Percentiles rank a stretch among this genome's conserved stretches.
Conservation (phyloP, 2,797 vertebrate genomes). For the Chromis chromis region DNA sequence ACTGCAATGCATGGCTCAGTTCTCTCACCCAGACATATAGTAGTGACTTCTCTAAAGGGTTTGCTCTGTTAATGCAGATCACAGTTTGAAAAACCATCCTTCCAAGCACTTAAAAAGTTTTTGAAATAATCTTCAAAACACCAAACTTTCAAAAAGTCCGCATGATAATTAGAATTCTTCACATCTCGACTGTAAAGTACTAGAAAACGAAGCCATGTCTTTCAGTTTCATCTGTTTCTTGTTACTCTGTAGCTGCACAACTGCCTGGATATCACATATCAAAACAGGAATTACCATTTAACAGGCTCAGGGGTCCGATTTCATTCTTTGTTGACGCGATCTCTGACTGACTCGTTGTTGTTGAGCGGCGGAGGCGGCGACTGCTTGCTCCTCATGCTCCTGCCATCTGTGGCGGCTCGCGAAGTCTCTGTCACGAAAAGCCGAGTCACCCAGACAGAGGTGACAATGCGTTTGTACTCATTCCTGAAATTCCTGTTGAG, state of each 20-base stretch:
- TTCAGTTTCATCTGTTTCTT: conserved; percentile 54
- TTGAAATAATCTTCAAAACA: not conserved
- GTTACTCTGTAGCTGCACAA: conserved; percentile 68
- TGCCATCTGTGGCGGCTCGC: conserved; percentile 78
- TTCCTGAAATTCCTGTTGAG: conserved; percentile 89
- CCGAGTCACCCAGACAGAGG: conserved; percentile 83
- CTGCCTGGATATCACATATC: conserved; percentile 56
- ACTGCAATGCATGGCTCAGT: conserved; percentile 60
- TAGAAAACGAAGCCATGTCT: conserved; percentile 55
- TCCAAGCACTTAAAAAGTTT: conserved; percentile 22
- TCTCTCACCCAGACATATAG: conserved; percentile 20
- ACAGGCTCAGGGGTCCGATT: conserved; percentile 24
- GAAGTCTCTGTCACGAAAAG: conserved; percentile 85
- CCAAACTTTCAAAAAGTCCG: conserved; percentile 7
- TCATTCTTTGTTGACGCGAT: conserved; percentile 75
- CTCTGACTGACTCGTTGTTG: conserved; percentile 81
- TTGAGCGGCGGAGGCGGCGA: conserved; percentile 80
- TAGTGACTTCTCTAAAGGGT: conserved; percentile 22
- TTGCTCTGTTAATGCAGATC: conserved; percentile 27
- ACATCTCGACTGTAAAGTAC: conserved; percentile 1
- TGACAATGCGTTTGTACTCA: conserved; percentile 88
- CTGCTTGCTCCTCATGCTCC: conserved; percentile 83
- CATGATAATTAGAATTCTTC: not conserved
- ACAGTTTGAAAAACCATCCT: not conserved
- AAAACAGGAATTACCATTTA: conserved; percentile 50